These are phyloP conservation scores for Siphamia tubifer DNA, from an alignment of 2,113 vertebrate genomes.

Conservation along the genomic window DNA sequence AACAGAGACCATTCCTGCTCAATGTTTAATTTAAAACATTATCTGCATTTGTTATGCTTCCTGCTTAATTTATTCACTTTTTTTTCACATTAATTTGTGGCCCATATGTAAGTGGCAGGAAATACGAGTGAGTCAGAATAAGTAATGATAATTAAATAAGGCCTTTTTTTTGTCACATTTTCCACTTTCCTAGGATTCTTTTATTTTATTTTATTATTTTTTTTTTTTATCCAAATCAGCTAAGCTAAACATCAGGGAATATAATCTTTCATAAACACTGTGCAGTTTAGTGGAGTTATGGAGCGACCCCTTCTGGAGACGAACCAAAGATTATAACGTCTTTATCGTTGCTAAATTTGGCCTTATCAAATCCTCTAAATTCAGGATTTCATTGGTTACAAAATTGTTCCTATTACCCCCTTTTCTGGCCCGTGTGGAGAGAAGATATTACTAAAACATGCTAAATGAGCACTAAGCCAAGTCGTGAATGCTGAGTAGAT, in stretches of 20 bases:
- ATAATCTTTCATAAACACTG: neutral
- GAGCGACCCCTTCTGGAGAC: constrained; percentile 21
- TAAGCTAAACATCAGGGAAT: neutral
- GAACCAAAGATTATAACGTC: constrained; percentile 2
- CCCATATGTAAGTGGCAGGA: neutral
- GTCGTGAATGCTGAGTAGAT: constrained; percentile 34
- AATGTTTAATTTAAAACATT: neutral
- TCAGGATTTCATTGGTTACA: constrained; percentile 11
- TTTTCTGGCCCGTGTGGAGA: neutral
- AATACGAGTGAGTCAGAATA: neutral
- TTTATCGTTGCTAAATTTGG: constrained; percentile 18
- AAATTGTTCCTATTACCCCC: constrained; percentile 6
- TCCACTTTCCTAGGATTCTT: neutral
- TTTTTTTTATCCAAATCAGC: neutral
- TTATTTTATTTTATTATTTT: neutral
- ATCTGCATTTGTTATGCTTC: neutral
- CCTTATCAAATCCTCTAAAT: neutral
- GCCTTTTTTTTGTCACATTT: neutral
- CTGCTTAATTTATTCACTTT: no score
- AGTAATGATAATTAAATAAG: neutral
- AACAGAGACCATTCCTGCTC: neutral
- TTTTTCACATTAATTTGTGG: neutral
- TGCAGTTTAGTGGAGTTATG: neutral
- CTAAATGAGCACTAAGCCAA: constrained; percentile 29
- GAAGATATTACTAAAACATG: constrained; percentile 12